phyloP scores from a whole-genome alignment of 2,113 vertebrate genomes.

The Aythya baeri region DNA sequence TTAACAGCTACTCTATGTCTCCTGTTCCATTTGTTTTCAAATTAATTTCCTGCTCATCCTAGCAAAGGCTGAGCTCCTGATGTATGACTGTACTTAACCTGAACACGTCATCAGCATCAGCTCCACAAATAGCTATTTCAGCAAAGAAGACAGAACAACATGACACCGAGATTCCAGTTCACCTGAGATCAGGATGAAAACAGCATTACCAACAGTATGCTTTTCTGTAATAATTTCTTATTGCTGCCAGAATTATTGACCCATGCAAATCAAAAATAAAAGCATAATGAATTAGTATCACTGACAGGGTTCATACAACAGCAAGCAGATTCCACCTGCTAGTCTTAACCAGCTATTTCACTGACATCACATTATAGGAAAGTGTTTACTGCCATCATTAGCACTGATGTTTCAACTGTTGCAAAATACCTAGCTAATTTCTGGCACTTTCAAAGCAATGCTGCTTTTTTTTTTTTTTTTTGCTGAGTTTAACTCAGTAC shows the following conservation, averaged over 20 bases:
- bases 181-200: background rate
- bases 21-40: constrained; percentile 40
- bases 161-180: background rate
- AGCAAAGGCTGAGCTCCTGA: constrained; percentile 9
- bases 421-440: background rate
- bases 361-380: background rate
- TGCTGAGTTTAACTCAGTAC: background rate
- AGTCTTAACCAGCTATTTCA: background rate
- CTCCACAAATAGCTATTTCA: background rate
- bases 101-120: background rate
- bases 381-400: background rate
- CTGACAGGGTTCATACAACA: background rate
- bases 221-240: constrained; percentile 6
- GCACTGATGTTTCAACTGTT: background rate
- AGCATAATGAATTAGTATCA: background rate
- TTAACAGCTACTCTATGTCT: background rate
- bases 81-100: background rate
- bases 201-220: background rate
- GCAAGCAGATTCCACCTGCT: background rate
- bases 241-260: background rate
- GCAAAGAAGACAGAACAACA: background rate
- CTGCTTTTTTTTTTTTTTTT: background rate
- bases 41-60: constrained; percentile 34
- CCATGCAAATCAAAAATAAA: constrained; percentile 5
- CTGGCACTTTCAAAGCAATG: background rate